Evolutionary conservation across 2,113 vertebrate species (phyloP).

Genomic region (Nymphicus hollandicus): DNA sequence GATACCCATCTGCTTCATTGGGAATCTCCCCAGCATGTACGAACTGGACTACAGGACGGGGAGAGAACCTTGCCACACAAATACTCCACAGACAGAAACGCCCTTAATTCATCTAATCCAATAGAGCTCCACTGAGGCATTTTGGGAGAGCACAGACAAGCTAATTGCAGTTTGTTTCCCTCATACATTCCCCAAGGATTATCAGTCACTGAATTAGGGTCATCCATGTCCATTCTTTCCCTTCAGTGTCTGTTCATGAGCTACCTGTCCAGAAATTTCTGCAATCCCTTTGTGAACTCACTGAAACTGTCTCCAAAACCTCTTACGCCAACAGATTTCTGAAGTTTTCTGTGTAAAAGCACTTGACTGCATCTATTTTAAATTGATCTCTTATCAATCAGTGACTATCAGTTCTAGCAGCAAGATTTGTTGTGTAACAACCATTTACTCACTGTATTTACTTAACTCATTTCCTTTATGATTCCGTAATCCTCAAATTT

Average conservation of each 20-base stretch:
- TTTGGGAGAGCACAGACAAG: fast-evolving
- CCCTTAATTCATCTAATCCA: background rate
- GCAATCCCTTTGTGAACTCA: background rate
- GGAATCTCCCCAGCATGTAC: fast-evolving
- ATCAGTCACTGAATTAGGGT: fast-evolving
- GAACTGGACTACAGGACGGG: background rate
- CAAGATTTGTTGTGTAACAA: background rate
- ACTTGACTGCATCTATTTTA: fast-evolving
- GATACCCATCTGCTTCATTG: fast-evolving
- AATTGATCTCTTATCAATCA: fast-evolving
- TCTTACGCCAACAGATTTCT: fast-evolving
- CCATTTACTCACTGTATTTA: background rate
- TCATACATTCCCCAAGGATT: fast-evolving
- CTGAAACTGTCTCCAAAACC: background rate
- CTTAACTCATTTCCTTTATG: background rate
- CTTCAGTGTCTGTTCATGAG: fast-evolving
- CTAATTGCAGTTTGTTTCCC: fast-evolving
- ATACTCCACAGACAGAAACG: too few species aligned
- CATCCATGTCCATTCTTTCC: fast-evolving
- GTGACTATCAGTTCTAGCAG: background rate
- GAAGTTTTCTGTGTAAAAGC: too few species aligned
- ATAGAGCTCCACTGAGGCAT: too few species aligned
- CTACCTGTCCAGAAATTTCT: too few species aligned
- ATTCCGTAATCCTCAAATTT: background rate
- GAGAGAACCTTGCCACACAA: too few species aligned